A percentile compares a stretch with the other conserved stretches of the same genome.
phyloP scores from a whole-genome alignment of 2,797 vertebrate species.

The Balearica regulorum region DNA sequence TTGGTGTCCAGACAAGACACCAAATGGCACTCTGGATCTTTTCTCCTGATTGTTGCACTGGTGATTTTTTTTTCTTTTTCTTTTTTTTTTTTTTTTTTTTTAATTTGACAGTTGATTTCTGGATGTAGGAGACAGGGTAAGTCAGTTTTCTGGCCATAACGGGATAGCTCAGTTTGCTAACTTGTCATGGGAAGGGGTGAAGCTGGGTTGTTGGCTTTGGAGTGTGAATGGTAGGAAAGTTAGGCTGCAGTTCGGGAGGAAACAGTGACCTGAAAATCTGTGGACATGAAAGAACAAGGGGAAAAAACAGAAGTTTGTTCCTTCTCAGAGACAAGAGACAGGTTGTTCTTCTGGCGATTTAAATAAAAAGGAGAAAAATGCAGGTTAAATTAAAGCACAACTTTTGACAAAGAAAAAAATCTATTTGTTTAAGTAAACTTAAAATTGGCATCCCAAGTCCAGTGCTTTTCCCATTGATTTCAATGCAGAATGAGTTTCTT shows the following conservation, averaged over 20 bases:
- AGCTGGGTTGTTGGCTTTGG: not conserved
- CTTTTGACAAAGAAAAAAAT: not conserved
- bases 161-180: not conserved
- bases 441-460: constrained; percentile 46
- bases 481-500: constrained; percentile 70
- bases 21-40: not conserved
- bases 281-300: not conserved
- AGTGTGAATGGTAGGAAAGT: not conserved
- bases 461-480: constrained; percentile 67
- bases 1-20: not conserved
- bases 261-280: not conserved
- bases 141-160: not conserved
- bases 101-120: not conserved
- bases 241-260: not conserved
- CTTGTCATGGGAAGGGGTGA: not conserved
- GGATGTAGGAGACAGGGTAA: not conserved
- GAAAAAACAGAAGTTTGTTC: not conserved
- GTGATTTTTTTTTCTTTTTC: not conserved
- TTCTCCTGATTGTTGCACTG: not conserved
- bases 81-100: not conserved
- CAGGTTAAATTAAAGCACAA: not conserved
- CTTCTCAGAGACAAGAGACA: not conserved
- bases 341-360: not conserved
- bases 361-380: not conserved
- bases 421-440: constrained; percentile 17